These are phyloP conservation scores for Brachionus manjavacas DNA, from an alignment of 1,140 invertebrate genomes.

Conservation along the genomic window DNA sequence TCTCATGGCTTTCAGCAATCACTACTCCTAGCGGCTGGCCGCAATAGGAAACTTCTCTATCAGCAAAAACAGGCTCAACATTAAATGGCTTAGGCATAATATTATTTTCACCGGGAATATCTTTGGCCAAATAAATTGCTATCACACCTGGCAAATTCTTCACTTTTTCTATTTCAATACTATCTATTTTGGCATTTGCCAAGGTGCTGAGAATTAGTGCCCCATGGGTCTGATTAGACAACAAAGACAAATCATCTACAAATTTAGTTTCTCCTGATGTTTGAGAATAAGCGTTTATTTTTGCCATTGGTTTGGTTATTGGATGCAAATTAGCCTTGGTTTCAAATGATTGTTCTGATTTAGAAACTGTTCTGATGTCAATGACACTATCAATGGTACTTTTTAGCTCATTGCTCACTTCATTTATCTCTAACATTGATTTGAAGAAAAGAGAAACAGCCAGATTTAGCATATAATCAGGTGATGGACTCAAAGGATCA, in stretches of 20 bases:
- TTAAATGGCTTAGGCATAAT: conserved; percentile 36
- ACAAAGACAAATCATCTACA: conserved; percentile 20
- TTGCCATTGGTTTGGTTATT: conserved; percentile 18
- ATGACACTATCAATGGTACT: neutral
- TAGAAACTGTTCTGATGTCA: neutral
- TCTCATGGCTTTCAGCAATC: conserved; percentile 62
- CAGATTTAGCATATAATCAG: neutral
- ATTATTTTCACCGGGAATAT: conserved; percentile 52
- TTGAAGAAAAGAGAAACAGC: neutral
- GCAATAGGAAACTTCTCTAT: conserved; percentile 50
- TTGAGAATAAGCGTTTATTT: conserved; percentile 35
- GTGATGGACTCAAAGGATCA: neutral
- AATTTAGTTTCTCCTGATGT: conserved; percentile 35
- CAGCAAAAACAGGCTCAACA: conserved; percentile 33
- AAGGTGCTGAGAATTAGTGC: conserved; percentile 45
- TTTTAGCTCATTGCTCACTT: neutral
- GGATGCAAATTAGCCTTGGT: neutral
- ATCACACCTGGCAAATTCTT: conserved; percentile 48
- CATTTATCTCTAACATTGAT: neutral
- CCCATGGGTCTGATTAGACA: conserved; percentile 5
- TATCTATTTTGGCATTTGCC: conserved; percentile 51
- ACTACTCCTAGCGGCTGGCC: conserved; percentile 71
- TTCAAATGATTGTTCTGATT: conserved; percentile 2
- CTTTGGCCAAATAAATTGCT: conserved; percentile 49
- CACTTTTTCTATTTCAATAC: conserved; percentile 44